Evolutionary conservation across 1,140 invertebrate species (phyloP).

Genomic region (Papilio polyxenes): DNA sequence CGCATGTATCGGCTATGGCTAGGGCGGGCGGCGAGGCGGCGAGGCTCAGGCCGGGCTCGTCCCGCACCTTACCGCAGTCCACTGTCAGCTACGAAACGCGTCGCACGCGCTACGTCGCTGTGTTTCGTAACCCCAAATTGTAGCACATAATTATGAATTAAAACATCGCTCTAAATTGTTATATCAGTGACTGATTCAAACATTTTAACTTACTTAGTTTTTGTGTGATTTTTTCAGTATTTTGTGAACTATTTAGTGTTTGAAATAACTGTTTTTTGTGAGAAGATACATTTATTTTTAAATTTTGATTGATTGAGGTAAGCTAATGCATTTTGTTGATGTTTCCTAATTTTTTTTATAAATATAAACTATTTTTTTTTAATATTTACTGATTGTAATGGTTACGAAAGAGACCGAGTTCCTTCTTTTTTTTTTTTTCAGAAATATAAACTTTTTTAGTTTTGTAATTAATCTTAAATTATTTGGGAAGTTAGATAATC

Average conservation of each 20-base stretch:
- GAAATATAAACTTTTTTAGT: neutral
- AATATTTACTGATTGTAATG: neutral
- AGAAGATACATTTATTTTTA: conserved; percentile 26
- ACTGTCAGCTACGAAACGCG: conserved; percentile 38
- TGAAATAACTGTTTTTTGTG: conserved; percentile 22
- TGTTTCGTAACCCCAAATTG: conserved; percentile 39
- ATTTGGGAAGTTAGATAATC: neutral
- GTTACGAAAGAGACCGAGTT: neutral
- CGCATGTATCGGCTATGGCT: conserved; percentile 30
- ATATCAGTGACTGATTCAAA: neutral
- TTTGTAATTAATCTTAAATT: neutral
- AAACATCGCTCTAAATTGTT: conserved; percentile 33
- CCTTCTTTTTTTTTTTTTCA: conserved; percentile 6
- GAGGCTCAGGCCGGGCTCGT: conserved; percentile 42
- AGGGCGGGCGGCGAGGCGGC: conserved; percentile 48
- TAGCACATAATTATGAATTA: conserved; percentile 48
- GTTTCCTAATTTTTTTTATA: neutral
- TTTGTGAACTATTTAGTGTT: conserved; percentile 18
- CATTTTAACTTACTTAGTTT: neutral
- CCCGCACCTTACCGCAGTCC: conserved; percentile 55
- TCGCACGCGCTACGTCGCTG: conserved; percentile 34
- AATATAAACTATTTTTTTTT: neutral
- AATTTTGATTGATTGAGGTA: conserved; percentile 34
- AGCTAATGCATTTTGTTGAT: conserved; percentile 24
- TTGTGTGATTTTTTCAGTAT: neutral